Evolutionary conservation across 2,888 invertebrate genomes (phyloP), one percentile per base, ranked within the genome.

Genomic region (Lamproptera curius): DNA sequence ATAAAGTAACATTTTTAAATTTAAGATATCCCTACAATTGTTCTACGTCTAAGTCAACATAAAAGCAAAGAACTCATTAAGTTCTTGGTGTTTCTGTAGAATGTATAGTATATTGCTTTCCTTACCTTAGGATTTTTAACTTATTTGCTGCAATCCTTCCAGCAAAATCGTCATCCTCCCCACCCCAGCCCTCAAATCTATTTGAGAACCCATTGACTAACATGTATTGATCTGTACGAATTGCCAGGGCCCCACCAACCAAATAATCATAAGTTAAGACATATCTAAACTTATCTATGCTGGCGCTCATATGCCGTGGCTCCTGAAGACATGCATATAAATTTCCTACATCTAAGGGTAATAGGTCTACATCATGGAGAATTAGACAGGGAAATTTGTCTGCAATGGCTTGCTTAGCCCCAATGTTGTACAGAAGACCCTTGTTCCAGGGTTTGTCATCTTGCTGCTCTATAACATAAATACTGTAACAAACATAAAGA

Each of bases 271-370:
- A 83, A 0, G 67, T 59, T 9, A 74, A 51, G 8, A 70, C 68
- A 49, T 58, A 69, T 52, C 72, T 58, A 55, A 96, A 95, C 53
- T 92, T 93, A 80, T 97, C 96, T 26, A 97, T 89, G 58, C 94
- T 93, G 5, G 95, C 94, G 55, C 95, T 95, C 93, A 97, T 93
- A 70, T 97, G 97, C 1, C 97, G 87, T 0, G 97, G 97, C 58
- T 90, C 88, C 44, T 85, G 83, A 0, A 92, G 89, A 66, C 97
- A 97, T 0, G 92, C 93, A 74, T 97, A 97, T 43, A 97, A 89
- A 78, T 97, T 96, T 43, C 91, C 90, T 15, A 90, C 88, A 74
- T 94, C 94, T 51, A 94, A 80, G 0, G 97, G 97, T 59, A 98
- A 88, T 44, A 97, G 80, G 85, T 97, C 97, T 16, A 97, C 94